Evolutionary conservation across 2,113 vertebrate genomes (phyloP), one percentile per base, ranked within the genome.

Genomic region (Anoura caudifer): DNA sequence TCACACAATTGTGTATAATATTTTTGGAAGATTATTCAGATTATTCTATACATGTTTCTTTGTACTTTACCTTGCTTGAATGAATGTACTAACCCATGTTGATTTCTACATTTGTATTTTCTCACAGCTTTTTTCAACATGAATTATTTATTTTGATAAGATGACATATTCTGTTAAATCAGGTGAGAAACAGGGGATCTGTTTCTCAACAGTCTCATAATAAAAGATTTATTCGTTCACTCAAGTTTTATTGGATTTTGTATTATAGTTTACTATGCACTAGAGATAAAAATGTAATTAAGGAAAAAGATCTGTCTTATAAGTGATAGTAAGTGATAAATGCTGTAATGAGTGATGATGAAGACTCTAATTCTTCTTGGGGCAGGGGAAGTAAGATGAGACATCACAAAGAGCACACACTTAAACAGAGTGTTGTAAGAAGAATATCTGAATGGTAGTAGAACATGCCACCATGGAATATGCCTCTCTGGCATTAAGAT

Each of bases 71-170:
- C n/a, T 97, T 87, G 7, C 61, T 84, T 54, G 38, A 45, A 75
- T 93, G 38, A n/a, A 87, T 11, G 87, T 90, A 70, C 69, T 87
- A 82, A 79, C 43, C n/a, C 10, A 41, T 47, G n/a, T 67, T 76
- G 19, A 83, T 87, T 93, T 79, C 56, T 76, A 75, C 28, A 36
- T 77, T 77, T 87, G 20, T 69, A 69, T 93, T 95, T 87, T 79
- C 41, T 36, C 79, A 88, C 12, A 52, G 2, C 19, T 65, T 92
- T 79, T 31, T 63, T 63, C 83, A 84, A 87, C n/a, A 75, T 28
- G 16, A 87, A 76, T 65, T 79, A 65, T 91, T 89, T 81, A 81
- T 95, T 91, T 93, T 90, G 52, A 90, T 7, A 94, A 75, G n/a
- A 90, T 84, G 3, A 1, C 12, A 63, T 72, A 28, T 73, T 87